A percentile compares a stretch with the other conserved stretches of the same genome.
Evolutionary conservation across 2,888 invertebrate genomes (phyloP).

Genomic region (Acleris emargana): DNA sequence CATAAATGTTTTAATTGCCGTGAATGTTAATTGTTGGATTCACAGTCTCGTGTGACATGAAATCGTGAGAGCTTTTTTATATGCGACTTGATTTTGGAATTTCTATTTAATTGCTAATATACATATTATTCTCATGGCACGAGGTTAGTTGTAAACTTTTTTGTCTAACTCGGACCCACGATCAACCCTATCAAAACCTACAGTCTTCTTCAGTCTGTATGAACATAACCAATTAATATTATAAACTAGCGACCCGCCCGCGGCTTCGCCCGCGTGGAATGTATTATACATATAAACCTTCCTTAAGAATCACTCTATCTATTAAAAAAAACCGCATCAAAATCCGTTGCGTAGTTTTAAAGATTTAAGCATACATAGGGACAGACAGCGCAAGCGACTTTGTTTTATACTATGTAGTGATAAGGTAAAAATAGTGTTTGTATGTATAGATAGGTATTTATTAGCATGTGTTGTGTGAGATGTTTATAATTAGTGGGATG

Average conservation of each 20-base stretch:
- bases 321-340: no score
- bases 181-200: no score
- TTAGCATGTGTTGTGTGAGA: slow-evolving; percentile 66
- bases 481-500: slow-evolving; percentile 76
- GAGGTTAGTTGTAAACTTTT: not conserved
- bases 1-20: slow-evolving; percentile 32
- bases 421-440: not conserved
- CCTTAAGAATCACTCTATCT: no score
- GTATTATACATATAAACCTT: no score
- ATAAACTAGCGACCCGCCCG: no score
- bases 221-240: no score
- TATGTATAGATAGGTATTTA: slow-evolving; percentile 8
- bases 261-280: no score
- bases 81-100: not conserved
- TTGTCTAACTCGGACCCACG: not conserved
- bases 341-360: no score
- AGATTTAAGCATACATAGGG: no score
- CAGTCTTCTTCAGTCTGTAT: no score
- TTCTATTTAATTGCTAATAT: slow-evolving; percentile 3
- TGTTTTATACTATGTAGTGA: no score
- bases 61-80: slow-evolving; percentile 20
- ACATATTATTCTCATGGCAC: slow-evolving; percentile 11
- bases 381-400: no score
- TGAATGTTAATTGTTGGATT: slow-evolving; percentile 18
- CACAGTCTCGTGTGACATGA: slow-evolving; percentile 23